These are phyloP conservation scores for Pyrgus malvae DNA, from an alignment of 2,888 invertebrate species.

Conservation along the genomic window DNA sequence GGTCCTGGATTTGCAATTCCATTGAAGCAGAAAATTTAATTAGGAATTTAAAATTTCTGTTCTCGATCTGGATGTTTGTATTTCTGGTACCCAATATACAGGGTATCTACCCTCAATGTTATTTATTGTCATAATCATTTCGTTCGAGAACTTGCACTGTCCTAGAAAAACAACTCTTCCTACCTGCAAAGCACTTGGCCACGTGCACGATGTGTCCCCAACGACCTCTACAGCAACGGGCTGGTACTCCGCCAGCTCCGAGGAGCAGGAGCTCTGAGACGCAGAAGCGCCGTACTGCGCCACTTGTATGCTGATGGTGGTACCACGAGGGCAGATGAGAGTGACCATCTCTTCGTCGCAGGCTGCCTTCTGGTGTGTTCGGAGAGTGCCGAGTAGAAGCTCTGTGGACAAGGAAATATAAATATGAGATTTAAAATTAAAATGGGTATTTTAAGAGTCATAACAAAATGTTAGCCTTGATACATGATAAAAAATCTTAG, in stretches of 20 bases:
- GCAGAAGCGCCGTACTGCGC: constrained; percentile 92
- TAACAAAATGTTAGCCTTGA: no score
- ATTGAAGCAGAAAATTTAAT: no score
- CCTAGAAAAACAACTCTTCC: neutral
- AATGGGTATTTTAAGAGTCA: no score
- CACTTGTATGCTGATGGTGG: constrained; percentile 94
- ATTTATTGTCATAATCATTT: neutral
- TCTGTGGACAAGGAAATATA: constrained; percentile 80
- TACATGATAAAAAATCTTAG: no score
- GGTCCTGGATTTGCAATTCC: no score
- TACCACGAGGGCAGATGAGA: constrained; percentile 94
- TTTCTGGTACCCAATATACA: no score
- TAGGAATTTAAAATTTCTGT: no score
- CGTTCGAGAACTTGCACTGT: no score
- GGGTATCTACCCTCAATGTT: neutral
- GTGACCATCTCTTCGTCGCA: constrained; percentile 95
- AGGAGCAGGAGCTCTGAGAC: constrained; percentile 72
- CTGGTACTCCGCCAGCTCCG: constrained; percentile 75
- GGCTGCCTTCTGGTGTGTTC: constrained; percentile 94
- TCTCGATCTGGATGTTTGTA: no score
- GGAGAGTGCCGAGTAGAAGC: constrained; percentile 93
- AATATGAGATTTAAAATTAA: neutral
- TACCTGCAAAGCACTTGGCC: constrained; percentile 91
- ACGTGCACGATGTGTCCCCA: constrained; percentile 86
- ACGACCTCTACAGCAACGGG: constrained; percentile 77